Percentiles rank a stretch among this genome's conserved stretches.
phyloP scores from a whole-genome alignment of 2,888 invertebrate species.

The Parnassius orleans region DNA sequence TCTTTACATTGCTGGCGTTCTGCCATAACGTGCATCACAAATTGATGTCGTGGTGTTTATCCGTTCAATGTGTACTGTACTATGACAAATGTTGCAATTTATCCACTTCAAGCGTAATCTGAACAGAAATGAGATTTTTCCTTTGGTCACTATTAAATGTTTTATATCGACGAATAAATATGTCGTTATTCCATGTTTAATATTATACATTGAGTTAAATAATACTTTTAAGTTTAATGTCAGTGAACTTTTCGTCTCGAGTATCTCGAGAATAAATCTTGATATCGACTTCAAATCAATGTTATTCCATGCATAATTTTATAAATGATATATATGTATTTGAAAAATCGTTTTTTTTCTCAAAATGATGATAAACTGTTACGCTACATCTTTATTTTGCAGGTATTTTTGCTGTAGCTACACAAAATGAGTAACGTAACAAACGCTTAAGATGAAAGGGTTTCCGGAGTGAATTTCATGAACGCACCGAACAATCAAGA shows the following conservation, averaged over 20 bases:
- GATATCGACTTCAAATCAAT: no score
- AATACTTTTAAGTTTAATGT: no score
- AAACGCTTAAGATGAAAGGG: slow-evolving; percentile 22
- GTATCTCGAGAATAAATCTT: no score
- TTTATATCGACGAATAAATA: slow-evolving; percentile 2
- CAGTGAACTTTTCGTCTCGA: no score
- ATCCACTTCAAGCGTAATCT: slow-evolving; percentile 21
- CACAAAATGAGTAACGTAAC: slow-evolving; percentile 9
- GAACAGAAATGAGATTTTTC: slow-evolving; percentile 22
- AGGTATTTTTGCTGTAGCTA: slow-evolving; percentile 16
- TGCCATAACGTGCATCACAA: slow-evolving; percentile 23
- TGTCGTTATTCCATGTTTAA: slow-evolving; percentile 4
- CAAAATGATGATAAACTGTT: no score
- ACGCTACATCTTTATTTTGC: neutral
- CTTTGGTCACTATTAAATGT: slow-evolving; percentile 11
- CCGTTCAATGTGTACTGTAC: slow-evolving; percentile 22
- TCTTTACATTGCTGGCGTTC: slow-evolving; percentile 21
- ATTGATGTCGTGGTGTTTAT: slow-evolving; percentile 25
- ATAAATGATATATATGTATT: no score
- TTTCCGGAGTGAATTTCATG: slow-evolving; percentile 24
- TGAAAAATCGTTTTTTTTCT: no score
- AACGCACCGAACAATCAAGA: slow-evolving; percentile 25
- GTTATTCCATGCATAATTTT: no score
- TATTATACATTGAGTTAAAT: no score
- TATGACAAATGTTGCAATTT: slow-evolving; percentile 25